These are phyloP conservation scores for Xestobium rufovillosum DNA, from an alignment of 2,888 invertebrate species.

Conservation along the genomic window DNA sequence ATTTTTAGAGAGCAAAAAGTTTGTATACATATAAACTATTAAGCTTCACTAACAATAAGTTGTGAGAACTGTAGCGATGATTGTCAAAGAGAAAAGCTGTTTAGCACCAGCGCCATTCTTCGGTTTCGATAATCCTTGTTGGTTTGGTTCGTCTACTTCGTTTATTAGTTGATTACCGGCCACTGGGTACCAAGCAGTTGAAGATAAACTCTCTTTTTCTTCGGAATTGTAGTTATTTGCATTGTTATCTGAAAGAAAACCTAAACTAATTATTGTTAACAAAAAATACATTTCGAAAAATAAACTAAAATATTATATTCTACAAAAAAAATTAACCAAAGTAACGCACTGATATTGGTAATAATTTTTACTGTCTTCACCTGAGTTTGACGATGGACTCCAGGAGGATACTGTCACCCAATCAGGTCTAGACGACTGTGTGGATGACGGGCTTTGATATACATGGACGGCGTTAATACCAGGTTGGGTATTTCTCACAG, in stretches of 20 bases:
- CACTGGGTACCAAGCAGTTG: slow-evolving; percentile 45
- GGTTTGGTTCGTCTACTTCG: slow-evolving; percentile 52
- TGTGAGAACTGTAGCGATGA: not conserved
- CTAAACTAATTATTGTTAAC: not conserved
- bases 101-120: slow-evolving; percentile 18
- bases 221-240: slow-evolving; percentile 1
- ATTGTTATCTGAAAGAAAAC: not conserved
- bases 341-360: too few relatives aligned
- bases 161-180: slow-evolving; percentile 48
- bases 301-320: not conserved
- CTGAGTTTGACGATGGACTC: too few relatives aligned
- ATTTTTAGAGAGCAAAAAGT: too few relatives aligned
- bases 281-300: not conserved
- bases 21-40: too few relatives aligned
- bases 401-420: slow-evolving; percentile 35
- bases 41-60: too few relatives aligned
- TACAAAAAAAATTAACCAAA: too few relatives aligned
- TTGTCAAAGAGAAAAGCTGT: slow-evolving; percentile 2
- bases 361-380: too few relatives aligned
- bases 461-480: slow-evolving; percentile 25
- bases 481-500: slow-evolving; percentile 21
- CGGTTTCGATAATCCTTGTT: slow-evolving; percentile 44
- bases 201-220: slow-evolving; percentile 11
- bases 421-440: slow-evolving; percentile 29
- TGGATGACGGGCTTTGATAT: slow-evolving; percentile 27